phyloP scores from a whole-genome alignment of 2,888 invertebrate genomes.

The Perizoma affinitatum region DNA sequence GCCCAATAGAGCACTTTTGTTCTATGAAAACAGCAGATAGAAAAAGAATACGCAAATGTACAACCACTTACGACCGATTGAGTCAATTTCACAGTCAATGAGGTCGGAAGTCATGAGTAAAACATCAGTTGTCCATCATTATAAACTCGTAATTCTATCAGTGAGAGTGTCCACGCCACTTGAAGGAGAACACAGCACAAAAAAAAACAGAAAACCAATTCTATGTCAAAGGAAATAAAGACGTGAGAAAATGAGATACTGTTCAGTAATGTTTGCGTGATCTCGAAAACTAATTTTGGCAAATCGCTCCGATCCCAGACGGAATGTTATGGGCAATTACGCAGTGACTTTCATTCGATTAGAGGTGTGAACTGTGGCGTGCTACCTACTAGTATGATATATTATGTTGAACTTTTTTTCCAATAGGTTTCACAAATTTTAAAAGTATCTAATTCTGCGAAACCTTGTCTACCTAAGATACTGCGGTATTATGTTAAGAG shows the following conservation, averaged over 20 bases:
- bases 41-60: constrained; percentile 14
- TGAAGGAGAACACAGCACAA: constrained; percentile 12
- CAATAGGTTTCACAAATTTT: too few relatives aligned
- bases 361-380: constrained; percentile 28
- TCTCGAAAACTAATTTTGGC: constrained; percentile 61
- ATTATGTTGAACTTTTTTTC: too few relatives aligned
- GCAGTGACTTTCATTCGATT: constrained; percentile 55
- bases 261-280: constrained; percentile 53
- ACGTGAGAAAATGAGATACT: constrained; percentile 6
- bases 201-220: constrained; percentile 8
- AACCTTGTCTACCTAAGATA: too few relatives aligned
- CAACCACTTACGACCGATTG: constrained; percentile 25
- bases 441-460: too few relatives aligned
- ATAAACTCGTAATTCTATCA: constrained; percentile 57
- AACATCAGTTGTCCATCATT: constrained; percentile 59
- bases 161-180: constrained; percentile 53
- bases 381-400: constrained; percentile 7
- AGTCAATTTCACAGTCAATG: constrained; percentile 30
- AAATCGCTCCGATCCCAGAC: constrained; percentile 53
- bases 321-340: constrained; percentile 53
- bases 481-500: too few relatives aligned
- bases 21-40: background rate
- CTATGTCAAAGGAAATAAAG: constrained; percentile 22
- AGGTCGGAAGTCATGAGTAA: constrained; percentile 58
- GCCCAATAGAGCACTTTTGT: too few relatives aligned